Percentiles rank a stretch among this genome's conserved stretches.
phyloP scores from a whole-genome alignment of 2,113 vertebrate species.

The Pygoscelis adeliae region DNA sequence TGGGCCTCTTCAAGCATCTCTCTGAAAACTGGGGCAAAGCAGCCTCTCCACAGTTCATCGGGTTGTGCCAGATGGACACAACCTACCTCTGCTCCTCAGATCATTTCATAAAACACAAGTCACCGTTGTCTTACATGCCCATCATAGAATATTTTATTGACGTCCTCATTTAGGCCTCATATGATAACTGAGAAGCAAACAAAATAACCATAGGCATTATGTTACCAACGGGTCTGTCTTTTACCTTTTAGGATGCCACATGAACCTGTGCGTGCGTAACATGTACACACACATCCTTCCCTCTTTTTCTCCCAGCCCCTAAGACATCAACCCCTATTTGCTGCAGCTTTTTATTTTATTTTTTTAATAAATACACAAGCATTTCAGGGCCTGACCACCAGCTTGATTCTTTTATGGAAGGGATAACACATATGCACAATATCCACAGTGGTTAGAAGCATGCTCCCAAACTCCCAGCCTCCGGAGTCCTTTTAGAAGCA shows the following conservation, averaged over 20 bases:
- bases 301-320: not conserved
- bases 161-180: not conserved
- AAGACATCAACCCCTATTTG: not conserved
- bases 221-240: accelerated
- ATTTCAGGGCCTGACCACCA: not conserved
- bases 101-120: not conserved
- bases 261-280: not conserved
- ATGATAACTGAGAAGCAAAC: not conserved
- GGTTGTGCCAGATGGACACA: not conserved
- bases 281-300: not conserved
- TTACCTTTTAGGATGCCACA: not conserved
- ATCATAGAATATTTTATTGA: not conserved
- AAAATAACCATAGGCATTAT: accelerated
- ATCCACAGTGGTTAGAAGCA: not conserved
- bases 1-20: not conserved
- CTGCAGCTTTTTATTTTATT: not conserved
- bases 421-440: not conserved
- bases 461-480: not conserved
- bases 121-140: not conserved
- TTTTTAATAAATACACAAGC: not conserved
- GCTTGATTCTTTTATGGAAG: not conserved
- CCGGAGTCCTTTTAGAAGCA: not conserved
- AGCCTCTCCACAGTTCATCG: not conserved
- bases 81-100: not conserved
- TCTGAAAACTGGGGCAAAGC: not conserved